Conservation (phyloP, 2,888 invertebrate species). For the Temnothorax ravouxi region DNA sequence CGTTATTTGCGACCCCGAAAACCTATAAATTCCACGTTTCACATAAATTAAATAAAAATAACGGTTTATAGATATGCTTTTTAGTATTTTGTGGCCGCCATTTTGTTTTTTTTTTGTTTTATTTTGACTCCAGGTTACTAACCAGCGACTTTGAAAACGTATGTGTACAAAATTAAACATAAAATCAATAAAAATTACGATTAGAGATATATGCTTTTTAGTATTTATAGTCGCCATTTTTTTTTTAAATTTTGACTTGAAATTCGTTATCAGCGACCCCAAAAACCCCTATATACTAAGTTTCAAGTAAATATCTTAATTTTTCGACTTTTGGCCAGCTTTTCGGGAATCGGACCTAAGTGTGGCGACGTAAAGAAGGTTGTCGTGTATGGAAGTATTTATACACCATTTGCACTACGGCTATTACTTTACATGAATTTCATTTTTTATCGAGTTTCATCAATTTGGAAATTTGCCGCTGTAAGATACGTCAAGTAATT, state of each 20-base stretch:
- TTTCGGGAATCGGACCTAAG: background rate
- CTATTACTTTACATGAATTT: background rate
- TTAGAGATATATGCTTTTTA: background rate
- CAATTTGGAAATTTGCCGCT: background rate
- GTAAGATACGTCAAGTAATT: background rate
- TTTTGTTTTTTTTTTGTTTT: too few species aligned
- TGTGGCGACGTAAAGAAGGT: slow-evolving; percentile 7
- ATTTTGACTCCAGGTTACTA: too few species aligned
- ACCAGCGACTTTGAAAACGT: background rate
- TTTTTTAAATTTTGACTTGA: background rate
- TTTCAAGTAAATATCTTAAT: background rate
- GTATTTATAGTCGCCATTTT: background rate
- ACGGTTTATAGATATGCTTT: too few species aligned
- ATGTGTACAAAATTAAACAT: background rate
- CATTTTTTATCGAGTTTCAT: background rate
- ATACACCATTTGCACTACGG: background rate
- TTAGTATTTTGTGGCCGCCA: too few species aligned
- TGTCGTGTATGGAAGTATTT: slow-evolving; percentile 8
- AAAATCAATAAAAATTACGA: background rate
- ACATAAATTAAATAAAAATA: too few species aligned
- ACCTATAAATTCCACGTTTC: too few species aligned
- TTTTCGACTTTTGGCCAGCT: background rate
- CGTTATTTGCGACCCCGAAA: too few species aligned
- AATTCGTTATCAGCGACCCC: background rate
- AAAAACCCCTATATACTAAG: background rate